Evolutionary conservation across 2,113 vertebrate genomes (phyloP).

Genomic region (Chaenocephalus aceratus): DNA sequence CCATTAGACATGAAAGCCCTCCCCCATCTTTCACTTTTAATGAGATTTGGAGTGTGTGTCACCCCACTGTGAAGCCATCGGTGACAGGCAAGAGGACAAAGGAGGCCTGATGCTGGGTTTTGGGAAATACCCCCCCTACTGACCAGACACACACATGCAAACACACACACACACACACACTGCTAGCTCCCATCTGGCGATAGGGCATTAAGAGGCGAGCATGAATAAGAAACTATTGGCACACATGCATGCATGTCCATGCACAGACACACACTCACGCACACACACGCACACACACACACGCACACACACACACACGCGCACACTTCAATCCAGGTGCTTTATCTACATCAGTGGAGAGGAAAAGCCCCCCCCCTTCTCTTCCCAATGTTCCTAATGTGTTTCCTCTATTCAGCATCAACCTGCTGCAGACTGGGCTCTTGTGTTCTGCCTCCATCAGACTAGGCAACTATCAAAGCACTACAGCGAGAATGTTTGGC

Average conservation of each 20-base stretch:
- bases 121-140: conserved; percentile 45
- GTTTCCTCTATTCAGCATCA: background rate
- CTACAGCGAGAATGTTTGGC: background rate
- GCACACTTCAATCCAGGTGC: conserved; percentile 39
- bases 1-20: conserved; percentile 53
- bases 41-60: conserved; percentile 78
- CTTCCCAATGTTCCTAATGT: background rate
- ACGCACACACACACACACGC: conserved; percentile 4
- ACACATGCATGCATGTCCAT: conserved; percentile 41
- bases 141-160: conserved; percentile 25
- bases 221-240: conserved; percentile 61
- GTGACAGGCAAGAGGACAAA: conserved; percentile 81
- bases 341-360: conserved; percentile 44
- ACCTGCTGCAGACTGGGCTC: background rate
- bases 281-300: background rate
- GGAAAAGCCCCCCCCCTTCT: background rate
- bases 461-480: background rate
- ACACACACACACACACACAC: conserved; percentile 16
- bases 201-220: conserved; percentile 63
- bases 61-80: conserved; percentile 78
- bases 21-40: conserved; percentile 75
- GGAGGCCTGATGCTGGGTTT: conserved; percentile 72
- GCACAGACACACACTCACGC: conserved; percentile 39
- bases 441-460: background rate
- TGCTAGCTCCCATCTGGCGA: conserved; percentile 82